These are phyloP conservation scores for roundworm (Caenorhabditis elegans) DNA, from an alignment of 1,140 invertebrate species.

Conservation along the genomic window WBcel235 BX284604.4:10140001-10140500, in stretches of 20 bases:
- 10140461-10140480: not conserved
- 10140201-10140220: slow-evolving; percentile 5
- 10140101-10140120: not conserved
- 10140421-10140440: not conserved
- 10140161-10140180: not conserved
- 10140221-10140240: not conserved
- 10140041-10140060: not conserved
- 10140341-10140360: not conserved
- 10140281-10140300: not conserved
- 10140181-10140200: not conserved
- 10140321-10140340: not conserved
- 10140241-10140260: not conserved
- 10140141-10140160: not conserved
- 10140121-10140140: not conserved
- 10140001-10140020: not conserved
- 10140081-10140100: not conserved
- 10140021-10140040: not conserved
- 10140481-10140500: slow-evolving; percentile 18
- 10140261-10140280: not conserved
- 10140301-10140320: not conserved
- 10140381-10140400: not conserved
- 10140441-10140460: not conserved
- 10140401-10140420: not conserved
- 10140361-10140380: not conserved
- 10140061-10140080: not conserved